These are phyloP conservation scores for Pentamera pediparva DNA, from an alignment of 53 echinoderm and acorn worm genomes.

Conservation along the genomic window DNA sequence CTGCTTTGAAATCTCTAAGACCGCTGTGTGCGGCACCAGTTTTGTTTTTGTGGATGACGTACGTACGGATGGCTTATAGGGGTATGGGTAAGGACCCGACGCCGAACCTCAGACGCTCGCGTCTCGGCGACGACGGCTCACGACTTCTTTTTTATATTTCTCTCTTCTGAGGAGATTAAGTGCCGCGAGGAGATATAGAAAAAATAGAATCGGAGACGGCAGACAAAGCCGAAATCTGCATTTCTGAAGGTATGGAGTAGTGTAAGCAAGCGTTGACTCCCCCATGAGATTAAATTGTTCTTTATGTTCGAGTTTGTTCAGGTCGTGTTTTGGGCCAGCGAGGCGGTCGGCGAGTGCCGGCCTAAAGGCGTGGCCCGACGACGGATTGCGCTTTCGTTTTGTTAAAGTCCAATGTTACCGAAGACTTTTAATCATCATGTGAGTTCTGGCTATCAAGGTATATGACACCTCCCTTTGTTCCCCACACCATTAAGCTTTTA, in stretches of 20 bases:
- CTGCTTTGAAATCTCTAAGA: constrained; percentile 8
- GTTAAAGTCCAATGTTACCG: constrained; percentile 21
- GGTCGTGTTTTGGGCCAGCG: constrained; percentile 13
- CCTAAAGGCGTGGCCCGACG: constrained; percentile 18
- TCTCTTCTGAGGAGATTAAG: constrained; percentile 43
- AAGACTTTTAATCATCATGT: constrained; percentile 21
- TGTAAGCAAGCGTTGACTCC: background rate
- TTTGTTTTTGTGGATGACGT: constrained; percentile 32
- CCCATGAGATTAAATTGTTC: constrained; percentile 19
- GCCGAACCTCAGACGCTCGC: constrained; percentile 32
- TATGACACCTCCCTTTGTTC: constrained; percentile 34
- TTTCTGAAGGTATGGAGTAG: background rate
- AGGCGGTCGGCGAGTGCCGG: constrained; percentile 12
- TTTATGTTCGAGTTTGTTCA: constrained; percentile 1
- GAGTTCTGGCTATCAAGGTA: constrained; percentile 16
- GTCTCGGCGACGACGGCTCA: constrained; percentile 13
- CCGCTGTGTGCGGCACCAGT: constrained; percentile 51
- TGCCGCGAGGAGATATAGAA: constrained; percentile 79
- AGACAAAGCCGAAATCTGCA: constrained; percentile 38
- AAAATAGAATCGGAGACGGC: constrained; percentile 37
- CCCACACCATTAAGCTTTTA: constrained; percentile 22
- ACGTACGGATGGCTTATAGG: constrained; percentile 40
- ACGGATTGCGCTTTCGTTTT: background rate
- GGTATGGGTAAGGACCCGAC: too few species aligned
- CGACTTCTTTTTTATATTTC: constrained; percentile 8